Base-by-base conservation (phyloP, 1,140 invertebrate genomes). In the Bactericera cockerelli region DNA sequence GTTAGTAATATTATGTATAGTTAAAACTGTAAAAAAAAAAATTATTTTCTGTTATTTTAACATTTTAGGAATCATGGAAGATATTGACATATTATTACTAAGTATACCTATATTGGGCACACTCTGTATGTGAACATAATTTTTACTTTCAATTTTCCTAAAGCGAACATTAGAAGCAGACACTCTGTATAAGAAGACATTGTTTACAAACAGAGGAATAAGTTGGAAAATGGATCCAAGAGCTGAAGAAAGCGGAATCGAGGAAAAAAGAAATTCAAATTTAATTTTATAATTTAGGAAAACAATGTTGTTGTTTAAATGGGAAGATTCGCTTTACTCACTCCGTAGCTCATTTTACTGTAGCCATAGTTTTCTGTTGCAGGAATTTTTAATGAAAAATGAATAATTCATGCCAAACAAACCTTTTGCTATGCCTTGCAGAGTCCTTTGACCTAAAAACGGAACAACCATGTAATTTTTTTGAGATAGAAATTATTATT, bases 371-470 rank as follows among this genome's bases (percentile, higher is more conserved):
- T 49, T 31, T 31, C n/a, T 49, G 8, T 16, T 10, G 42, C n/a
- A 19, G 42, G 42, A 49, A 49, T 49, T 49, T 49, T 49, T 49
- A 49, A 49, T 49, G 42, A 49, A 49, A 49, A 49, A 49, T 49
- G 42, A 49, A 49, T 49, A 10, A 49, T 49, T 49, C 42, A 49
- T 49, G 42, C 42, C 42, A 49, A 49, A 49, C 42, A 49, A 49
- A 49, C 42, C 42, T 49, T 49, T 49, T 4, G 4, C 13, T 31
- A 10, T 49, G 42, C 42, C 42, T n/a, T n/a, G n/a, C n/a, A n/a
- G n/a, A n/a, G n/a, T n/a, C n/a, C n/a, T 49, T 49, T 49, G 42
- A 49, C 42, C 42, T 49, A 49, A 49, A 49, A 49, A 49, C n/a
- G 19, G 3, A 19, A 49, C 42, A 49, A 49, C 10, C 10, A 36